Evolutionary conservation across 2,113 vertebrate species (phyloP).

Genomic region (Notiomystis cincta): DNA sequence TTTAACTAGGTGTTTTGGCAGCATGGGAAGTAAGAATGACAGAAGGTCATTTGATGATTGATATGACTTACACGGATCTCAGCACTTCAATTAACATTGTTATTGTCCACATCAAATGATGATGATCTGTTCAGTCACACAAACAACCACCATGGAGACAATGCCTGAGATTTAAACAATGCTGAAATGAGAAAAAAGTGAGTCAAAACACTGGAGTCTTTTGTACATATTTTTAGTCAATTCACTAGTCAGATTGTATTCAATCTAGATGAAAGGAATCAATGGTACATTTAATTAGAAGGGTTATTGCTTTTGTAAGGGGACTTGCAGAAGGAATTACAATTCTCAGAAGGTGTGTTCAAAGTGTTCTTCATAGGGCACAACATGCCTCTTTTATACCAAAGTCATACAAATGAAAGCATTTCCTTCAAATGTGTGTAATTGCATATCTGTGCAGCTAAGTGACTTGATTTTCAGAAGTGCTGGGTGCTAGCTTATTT

Average conservation of each 20-base stretch:
- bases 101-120: conserved; percentile 55
- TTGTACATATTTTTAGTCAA: background rate
- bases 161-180: background rate
- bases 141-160: background rate
- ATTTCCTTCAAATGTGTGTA: background rate
- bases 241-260: background rate
- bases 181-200: background rate
- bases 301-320: conserved; percentile 40
- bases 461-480: background rate
- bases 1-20: conserved; percentile 11
- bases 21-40: background rate
- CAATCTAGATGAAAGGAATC: conserved; percentile 14
- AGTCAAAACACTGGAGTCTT: conserved; percentile 10
- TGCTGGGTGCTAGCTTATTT: background rate
- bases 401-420: background rate
- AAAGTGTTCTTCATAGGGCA: background rate
- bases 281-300: conserved; percentile 48
- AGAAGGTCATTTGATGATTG: conserved; percentile 44
- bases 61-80: conserved; percentile 1
- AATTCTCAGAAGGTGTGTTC: background rate
- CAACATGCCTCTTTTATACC: background rate
- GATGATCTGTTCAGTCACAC: background rate
- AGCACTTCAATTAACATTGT: conserved; percentile 12
- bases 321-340: conserved; percentile 30
- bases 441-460: background rate